These are phyloP conservation scores for Strigamia transsilvanica DNA, from an alignment of 2,888 invertebrate genomes.

Conservation along the genomic window DNA sequence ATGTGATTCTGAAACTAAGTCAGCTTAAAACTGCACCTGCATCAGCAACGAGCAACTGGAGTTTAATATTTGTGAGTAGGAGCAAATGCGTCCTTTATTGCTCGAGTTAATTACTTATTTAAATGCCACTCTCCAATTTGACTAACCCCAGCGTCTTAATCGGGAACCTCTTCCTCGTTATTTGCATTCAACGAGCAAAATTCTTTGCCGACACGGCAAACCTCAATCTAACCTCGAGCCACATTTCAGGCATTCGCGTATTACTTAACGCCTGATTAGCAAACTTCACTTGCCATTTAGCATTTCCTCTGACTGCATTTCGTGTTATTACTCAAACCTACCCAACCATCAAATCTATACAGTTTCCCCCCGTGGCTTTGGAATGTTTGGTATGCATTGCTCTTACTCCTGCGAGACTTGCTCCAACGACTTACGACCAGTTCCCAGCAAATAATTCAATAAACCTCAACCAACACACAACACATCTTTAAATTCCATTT, in stretches of 20 bases:
- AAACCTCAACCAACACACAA: neutral
- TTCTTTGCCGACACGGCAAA: constrained; percentile 29
- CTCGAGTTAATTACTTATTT: constrained; percentile 43
- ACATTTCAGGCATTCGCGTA: constrained; percentile 24
- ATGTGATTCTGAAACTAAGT: constrained; percentile 9
- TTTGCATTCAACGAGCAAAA: constrained; percentile 43
- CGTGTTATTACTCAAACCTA: constrained; percentile 33
- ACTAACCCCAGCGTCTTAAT: constrained; percentile 45
- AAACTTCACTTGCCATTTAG: constrained; percentile 34
- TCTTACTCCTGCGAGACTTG: constrained; percentile 8
- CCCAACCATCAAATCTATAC: constrained; percentile 49
- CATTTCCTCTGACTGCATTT: constrained; percentile 16
- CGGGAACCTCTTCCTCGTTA: constrained; percentile 32
- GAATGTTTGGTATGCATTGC: constrained; percentile 49
- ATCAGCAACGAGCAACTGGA: constrained; percentile 15
- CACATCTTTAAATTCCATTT: neutral
- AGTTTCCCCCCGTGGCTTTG: neutral
- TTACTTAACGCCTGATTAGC: constrained; percentile 49
- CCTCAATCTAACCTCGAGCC: constrained; percentile 21
- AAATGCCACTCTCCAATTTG: constrained; percentile 39
- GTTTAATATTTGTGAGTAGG: constrained; percentile 42
- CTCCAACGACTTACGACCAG: neutral
- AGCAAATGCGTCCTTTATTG: constrained; percentile 36
- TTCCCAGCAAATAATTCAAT: neutral
- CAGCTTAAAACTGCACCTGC: constrained; percentile 35